Percentiles rank a stretch among this genome's conserved stretches.
Evolutionary conservation across 2,888 invertebrate genomes (phyloP).

Genomic region (Strigamia crassipes): DNA sequence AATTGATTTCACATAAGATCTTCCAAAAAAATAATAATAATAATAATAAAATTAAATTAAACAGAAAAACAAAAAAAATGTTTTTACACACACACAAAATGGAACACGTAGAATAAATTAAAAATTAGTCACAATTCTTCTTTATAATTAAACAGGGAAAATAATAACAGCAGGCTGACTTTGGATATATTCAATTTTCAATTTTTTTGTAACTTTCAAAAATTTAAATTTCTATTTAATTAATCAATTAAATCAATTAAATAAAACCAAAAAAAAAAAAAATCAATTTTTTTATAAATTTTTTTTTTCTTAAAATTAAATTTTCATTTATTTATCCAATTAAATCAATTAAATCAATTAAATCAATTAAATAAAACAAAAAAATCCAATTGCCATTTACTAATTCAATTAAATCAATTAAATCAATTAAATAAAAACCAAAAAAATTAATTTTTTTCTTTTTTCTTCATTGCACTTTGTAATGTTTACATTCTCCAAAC

Average conservation of each 20-base stretch:
- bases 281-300: too few species aligned
- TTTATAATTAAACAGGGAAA: background rate
- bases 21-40: too few species aligned
- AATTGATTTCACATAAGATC: too few species aligned
- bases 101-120: background rate
- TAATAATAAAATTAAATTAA: background rate
- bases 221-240: background rate
- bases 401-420: too few species aligned
- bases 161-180: background rate
- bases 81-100: background rate
- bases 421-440: too few species aligned
- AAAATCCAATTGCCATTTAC: too few species aligned
- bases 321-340: too few species aligned
- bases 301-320: background rate
- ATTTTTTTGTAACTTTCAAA: background rate
- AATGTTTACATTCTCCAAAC: conserved; percentile 4
- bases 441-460: too few species aligned
- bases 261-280: too few species aligned
- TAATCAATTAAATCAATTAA: too few species aligned
- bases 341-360: too few species aligned
- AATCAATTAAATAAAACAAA: too few species aligned
- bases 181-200: conserved; percentile 7
- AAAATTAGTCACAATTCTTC: background rate
- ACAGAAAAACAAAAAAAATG: background rate
- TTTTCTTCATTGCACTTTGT: background rate